Evolutionary conservation across 2,888 invertebrate species (phyloP), one percentile per base, ranked within the genome.

Genomic region (Calliphora vomitoria): DNA sequence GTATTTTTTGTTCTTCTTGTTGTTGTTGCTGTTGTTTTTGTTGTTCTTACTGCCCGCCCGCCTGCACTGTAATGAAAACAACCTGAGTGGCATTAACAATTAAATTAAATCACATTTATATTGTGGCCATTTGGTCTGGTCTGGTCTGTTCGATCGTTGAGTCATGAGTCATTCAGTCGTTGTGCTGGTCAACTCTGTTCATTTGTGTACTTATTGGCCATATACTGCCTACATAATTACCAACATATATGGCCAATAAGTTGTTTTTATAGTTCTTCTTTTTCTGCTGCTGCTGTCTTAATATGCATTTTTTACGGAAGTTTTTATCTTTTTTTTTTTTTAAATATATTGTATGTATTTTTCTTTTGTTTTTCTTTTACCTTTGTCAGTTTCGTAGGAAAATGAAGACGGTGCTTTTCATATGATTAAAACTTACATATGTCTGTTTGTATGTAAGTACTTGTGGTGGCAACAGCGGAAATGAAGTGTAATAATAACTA

Each of bases 31-130:
- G 25, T 31, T 1, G 15, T 62, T 25, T 11, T 60, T 58, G 10
- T 60, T 41, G 18, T 64, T 31, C 13, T n/a, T 47, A 44, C 35
- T 53, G 6, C 3, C 20, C 11, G 6, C 3, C 20, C 11, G 60
- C 25, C 20, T 64, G 25, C 6, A n/a, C 18, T 74, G n/a, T 66
- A 72, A 71, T 58, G 50, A 78, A 76, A 66, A 74, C 68, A 81
- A 76, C 78, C 74, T 87, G 84, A 87, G 74, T 79, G 68, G 84
- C 87, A 87, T 84, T 82, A 69, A 78, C 84, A 84, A 85, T 85
- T 85, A 82, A 79, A 87, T 87, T 82, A 79, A 87, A 85, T 82
- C 68, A 71, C 84, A 78, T n/a, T 25, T 47, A 35, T 55, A 35
- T 15, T 10, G 82, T 53, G 41, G 79, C 58, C 66, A 1, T 31